These are phyloP conservation scores for Sceliomorpha sp. DNA, from an alignment of 2,888 invertebrate species.

Conservation along the genomic window DNA sequence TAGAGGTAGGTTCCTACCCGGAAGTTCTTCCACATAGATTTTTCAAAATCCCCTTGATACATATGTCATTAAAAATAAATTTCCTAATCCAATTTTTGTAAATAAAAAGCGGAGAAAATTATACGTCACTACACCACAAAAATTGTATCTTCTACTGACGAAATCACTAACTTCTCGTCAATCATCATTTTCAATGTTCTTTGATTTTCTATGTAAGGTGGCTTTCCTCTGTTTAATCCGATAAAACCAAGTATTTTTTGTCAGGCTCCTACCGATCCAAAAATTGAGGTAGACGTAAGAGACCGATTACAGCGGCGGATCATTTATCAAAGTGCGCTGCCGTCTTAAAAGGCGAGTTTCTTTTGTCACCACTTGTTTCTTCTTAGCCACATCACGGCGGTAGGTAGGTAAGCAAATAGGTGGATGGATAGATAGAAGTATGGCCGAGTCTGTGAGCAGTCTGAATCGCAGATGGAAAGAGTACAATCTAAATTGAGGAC, in stretches of 20 bases:
- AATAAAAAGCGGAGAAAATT: too few relatives aligned
- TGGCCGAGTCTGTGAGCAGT: constrained; percentile 12
- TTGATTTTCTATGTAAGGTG: not conserved
- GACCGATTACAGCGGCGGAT: constrained; percentile 58
- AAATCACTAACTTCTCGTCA: constrained; percentile 5
- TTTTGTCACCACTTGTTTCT: constrained; percentile 73
- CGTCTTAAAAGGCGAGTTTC: constrained; percentile 69
- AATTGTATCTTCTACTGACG: too few relatives aligned
- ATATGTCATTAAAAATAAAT: too few relatives aligned
- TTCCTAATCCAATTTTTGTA: too few relatives aligned
- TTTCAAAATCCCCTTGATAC: too few relatives aligned
- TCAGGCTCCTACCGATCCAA: constrained; percentile 27
- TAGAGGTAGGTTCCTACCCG: too few relatives aligned
- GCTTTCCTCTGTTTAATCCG: constrained; percentile 23
- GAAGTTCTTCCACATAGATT: too few relatives aligned
- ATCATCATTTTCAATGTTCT: constrained; percentile 33
- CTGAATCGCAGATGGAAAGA: constrained; percentile 25
- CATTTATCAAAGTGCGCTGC: constrained; percentile 76
- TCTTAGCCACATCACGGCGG: constrained; percentile 68
- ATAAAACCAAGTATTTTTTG: constrained; percentile 32
- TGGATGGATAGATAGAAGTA: constrained; percentile 46
- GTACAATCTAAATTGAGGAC: constrained; percentile 12
- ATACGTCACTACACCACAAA: too few relatives aligned
- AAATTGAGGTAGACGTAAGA: constrained; percentile 41
- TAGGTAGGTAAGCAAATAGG: constrained; percentile 73